Conservation (phyloP, 2,113 vertebrate species). For the Cyphomyrus discorhynchus region DNA sequence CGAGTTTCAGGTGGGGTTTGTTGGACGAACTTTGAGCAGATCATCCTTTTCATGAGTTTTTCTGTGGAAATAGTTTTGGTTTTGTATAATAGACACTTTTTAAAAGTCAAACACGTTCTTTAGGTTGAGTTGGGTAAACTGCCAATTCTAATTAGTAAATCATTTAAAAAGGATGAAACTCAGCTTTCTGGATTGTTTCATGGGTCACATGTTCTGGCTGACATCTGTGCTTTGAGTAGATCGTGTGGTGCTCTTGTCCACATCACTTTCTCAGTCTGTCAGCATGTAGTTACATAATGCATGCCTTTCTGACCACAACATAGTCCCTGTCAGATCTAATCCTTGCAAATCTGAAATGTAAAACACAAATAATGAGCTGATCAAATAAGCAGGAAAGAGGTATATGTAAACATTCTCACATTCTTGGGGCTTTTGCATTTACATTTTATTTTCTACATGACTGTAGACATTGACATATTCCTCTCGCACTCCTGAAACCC, state of each 20-base stretch:
- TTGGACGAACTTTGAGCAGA: neutral
- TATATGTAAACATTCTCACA: neutral
- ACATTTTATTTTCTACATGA: neutral
- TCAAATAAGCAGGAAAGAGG: neutral
- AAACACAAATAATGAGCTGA: neutral
- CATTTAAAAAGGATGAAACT: neutral
- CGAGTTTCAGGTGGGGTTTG: neutral
- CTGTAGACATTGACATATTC: neutral
- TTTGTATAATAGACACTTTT: neutral
- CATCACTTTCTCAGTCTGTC: neutral
- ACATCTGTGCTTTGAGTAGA: neutral
- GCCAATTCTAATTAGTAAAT: neutral
- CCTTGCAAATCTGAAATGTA: neutral
- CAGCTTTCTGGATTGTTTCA: neutral
- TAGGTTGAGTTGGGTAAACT: neutral
- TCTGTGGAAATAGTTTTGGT: neutral
- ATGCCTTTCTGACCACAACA: neutral
- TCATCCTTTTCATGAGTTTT: neutral
- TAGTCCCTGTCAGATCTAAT: neutral
- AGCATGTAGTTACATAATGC: neutral
- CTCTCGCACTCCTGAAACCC: neutral
- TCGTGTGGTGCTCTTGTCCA: neutral
- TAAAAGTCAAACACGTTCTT: neutral
- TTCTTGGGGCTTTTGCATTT: neutral
- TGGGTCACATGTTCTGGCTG: neutral